Evolutionary conservation across 2,113 vertebrate species (phyloP).

Genomic region (Notarius quadriscutis): DNA sequence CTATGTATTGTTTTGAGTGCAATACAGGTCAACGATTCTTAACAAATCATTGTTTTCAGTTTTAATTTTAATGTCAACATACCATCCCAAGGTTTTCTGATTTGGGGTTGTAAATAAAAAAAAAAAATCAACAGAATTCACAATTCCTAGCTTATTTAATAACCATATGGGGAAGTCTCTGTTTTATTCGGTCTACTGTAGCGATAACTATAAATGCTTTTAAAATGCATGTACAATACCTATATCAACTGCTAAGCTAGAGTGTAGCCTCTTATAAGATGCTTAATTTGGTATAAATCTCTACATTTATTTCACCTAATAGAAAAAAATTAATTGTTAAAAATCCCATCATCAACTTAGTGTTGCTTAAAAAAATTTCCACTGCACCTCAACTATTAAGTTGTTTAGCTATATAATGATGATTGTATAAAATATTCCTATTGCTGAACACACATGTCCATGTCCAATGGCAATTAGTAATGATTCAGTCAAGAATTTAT

Average conservation of each 20-base stretch:
- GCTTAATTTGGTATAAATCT: neutral
- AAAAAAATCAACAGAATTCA: neutral
- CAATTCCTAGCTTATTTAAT: neutral
- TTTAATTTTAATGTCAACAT: no score
- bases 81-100: no score
- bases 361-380: neutral
- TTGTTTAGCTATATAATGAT: neutral
- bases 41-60: no score
- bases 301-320: neutral
- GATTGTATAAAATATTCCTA: neutral
- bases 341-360: neutral
- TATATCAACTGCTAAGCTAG: neutral
- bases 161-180: neutral
- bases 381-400: neutral
- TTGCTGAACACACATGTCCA: neutral
- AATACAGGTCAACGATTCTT: no score
- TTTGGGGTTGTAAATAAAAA: no score
- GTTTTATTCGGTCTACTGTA: neutral
- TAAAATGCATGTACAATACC: neutral
- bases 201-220: neutral
- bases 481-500: constrained; percentile 33
- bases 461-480: constrained; percentile 1
- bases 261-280: neutral
- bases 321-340: neutral
- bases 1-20: no score